Evolutionary conservation across 2,888 invertebrate genomes (phyloP).

Genomic region (Teleiodes luculella): DNA sequence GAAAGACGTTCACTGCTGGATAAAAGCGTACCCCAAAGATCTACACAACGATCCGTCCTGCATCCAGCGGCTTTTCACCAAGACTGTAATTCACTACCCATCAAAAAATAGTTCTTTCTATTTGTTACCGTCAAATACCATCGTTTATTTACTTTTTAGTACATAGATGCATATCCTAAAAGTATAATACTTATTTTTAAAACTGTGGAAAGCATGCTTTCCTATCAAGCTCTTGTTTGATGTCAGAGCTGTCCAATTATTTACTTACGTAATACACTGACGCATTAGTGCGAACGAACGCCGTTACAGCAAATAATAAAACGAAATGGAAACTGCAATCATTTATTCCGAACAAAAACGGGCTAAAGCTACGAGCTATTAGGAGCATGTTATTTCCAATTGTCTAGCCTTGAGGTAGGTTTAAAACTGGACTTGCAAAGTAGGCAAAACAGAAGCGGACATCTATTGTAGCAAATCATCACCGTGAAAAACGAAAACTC

Average conservation of each 20-base stretch:
- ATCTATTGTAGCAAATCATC: slow-evolving; percentile 71
- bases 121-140: too few relatives aligned
- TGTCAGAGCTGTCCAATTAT: slow-evolving; percentile 1
- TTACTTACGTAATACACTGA: background rate
- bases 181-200: too few relatives aligned
- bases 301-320: background rate
- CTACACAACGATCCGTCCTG: too few relatives aligned
- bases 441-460: slow-evolving; percentile 61
- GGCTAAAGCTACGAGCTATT: slow-evolving; percentile 2
- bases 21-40: too few relatives aligned
- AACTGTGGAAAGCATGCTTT: too few relatives aligned
- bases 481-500: slow-evolving; percentile 77
- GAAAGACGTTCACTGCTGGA: too few relatives aligned
- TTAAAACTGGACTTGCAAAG: slow-evolving; percentile 57
- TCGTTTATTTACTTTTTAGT: too few relatives aligned
- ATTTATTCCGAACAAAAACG: slow-evolving; percentile 11
- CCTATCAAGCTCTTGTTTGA: too few relatives aligned
- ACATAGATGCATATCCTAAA: too few relatives aligned
- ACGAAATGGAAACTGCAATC: slow-evolving; percentile 11
- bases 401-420: slow-evolving; percentile 71
- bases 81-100: too few relatives aligned
- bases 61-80: too few relatives aligned
- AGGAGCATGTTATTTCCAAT: slow-evolving; percentile 9
- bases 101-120: too few relatives aligned
- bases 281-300: background rate